Base-by-base conservation (phyloP, 1,140 invertebrate species). In the Rhynchophorus ferrugineus region DNA sequence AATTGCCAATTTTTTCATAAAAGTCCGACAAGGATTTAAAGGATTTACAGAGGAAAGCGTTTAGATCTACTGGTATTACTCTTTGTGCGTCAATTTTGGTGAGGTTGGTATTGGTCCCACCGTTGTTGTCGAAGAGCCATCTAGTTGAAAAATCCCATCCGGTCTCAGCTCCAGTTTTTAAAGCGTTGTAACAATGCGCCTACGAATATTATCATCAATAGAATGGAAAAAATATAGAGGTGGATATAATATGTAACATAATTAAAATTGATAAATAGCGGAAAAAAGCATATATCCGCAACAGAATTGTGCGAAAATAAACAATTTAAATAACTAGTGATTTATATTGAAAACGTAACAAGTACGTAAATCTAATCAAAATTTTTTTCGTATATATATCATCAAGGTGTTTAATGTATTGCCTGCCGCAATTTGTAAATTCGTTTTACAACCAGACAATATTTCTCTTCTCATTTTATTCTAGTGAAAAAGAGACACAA, bases 111-210 rank as follows among this genome's bases (percentile, higher is more conserved):
- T 68, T 59, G n/a, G 69, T 67, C 14, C 66, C 68, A 11, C 73
- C 73, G 16, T 72, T 58, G 18, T 71, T 57, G n/a, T 73, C 71
- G 24, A 84, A 76, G 57, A 85, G 84, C 90, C 90, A 93, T 20
- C 89, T 74, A 1, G 80, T 77, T 0, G 85, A 87, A 66, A 91
- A 93, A 67, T 93, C 89, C 88, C 89, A 91, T 2, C 89, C 89
- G 59, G 82, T 87, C 65, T 92, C 89, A 0, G 87, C 87, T 1
- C 81, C 88, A 13, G 86, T 83, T 62, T 85, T 85, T 20, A 90
- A 64, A 58, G 89, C 75, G n/a, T 44, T 55, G 41, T 59, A 59
- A 44, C 57, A 59, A 14, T 3, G 34, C 45, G 39, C 19, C 48
- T 59, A 39, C 42, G 16, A 44, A 17, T 18, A 20, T 43, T 9